phyloP scores from a whole-genome alignment of 2,113 vertebrate genomes.

The Colistium nudipinnis region DNA sequence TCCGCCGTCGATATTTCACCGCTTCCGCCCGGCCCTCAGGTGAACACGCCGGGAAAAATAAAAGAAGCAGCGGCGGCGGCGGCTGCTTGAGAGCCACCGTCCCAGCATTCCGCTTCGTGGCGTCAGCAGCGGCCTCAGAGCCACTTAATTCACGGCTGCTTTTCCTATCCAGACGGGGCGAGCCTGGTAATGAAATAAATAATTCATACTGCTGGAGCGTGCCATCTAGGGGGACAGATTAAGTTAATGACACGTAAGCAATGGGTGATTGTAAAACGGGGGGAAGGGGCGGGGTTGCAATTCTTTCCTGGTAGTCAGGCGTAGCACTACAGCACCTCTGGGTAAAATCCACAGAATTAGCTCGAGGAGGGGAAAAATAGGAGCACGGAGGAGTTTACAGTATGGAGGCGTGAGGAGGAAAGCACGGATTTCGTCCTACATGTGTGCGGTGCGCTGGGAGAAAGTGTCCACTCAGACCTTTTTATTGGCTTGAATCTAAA shows the following conservation, averaged over 20 bases:
- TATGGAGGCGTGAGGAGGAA: too few species aligned
- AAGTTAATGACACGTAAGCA: conserved; percentile 56
- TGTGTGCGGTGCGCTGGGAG: too few species aligned
- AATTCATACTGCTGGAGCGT: conserved; percentile 49
- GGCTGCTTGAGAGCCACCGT: conserved; percentile 67
- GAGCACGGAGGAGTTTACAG: conserved; percentile 15
- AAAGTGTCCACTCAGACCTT: too few species aligned
- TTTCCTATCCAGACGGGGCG: conserved; percentile 28
- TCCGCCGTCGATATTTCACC: conserved; percentile 73
- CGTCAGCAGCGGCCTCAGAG: conserved; percentile 24
- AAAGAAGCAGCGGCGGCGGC: conserved; percentile 41
- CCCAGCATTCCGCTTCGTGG: too few species aligned
- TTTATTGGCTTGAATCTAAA: too few species aligned
- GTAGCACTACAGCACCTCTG: conserved; percentile 30
- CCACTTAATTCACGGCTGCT: conserved; percentile 20
- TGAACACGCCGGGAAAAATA: conserved; percentile 67
- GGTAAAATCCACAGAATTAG: conserved; percentile 43
- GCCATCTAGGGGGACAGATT: conserved; percentile 54
- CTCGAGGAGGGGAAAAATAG: conserved; percentile 3
- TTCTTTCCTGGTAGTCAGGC: conserved; percentile 14
- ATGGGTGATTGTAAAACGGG: conserved; percentile 33
- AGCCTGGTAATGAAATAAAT: conserved; percentile 41
- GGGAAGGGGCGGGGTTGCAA: background rate
- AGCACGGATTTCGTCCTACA: too few species aligned
- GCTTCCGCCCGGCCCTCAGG: conserved; percentile 53